These are phyloP conservation scores for Hippoglossus stenolepis DNA, from an alignment of 2,113 vertebrate species.

Conservation along the genomic window DNA sequence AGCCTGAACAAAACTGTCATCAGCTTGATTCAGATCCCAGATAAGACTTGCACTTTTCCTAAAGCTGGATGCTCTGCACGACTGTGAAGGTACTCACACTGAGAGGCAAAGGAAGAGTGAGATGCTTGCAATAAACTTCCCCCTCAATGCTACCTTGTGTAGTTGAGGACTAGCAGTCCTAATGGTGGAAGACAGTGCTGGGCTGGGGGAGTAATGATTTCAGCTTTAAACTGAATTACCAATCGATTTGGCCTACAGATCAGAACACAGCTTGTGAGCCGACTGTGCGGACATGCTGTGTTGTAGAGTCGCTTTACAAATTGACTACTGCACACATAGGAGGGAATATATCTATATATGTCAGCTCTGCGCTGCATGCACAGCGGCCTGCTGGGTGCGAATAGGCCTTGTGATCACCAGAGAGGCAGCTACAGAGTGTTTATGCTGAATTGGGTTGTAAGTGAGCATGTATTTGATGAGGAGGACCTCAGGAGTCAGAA, in stretches of 20 bases:
- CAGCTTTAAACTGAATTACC: slow-evolving; percentile 84
- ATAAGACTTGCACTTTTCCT: slow-evolving; percentile 59
- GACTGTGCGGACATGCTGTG: slow-evolving; percentile 70
- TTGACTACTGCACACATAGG: slow-evolving; percentile 73
- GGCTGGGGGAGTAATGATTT: slow-evolving; percentile 82
- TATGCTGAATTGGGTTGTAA: slow-evolving; percentile 72
- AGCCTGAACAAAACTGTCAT: slow-evolving; percentile 68
- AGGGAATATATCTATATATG: slow-evolving; percentile 71
- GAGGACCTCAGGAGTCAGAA: slow-evolving; percentile 58
- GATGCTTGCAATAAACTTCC: slow-evolving; percentile 56
- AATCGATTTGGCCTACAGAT: slow-evolving; percentile 81
- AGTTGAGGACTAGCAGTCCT: slow-evolving; percentile 65
- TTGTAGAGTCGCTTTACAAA: slow-evolving; percentile 77
- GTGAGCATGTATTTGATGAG: slow-evolving; percentile 69
- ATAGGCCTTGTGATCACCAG: slow-evolving; percentile 67
- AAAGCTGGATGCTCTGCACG: slow-evolving; percentile 27
- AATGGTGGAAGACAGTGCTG: slow-evolving; percentile 73
- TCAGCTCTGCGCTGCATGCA: slow-evolving; percentile 53
- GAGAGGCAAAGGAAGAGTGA: slow-evolving; percentile 49
- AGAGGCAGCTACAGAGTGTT: slow-evolving; percentile 71
- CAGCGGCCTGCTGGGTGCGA: slow-evolving; percentile 67
- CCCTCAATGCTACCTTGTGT: slow-evolving; percentile 58
- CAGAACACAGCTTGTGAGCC: slow-evolving; percentile 75
- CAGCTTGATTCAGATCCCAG: slow-evolving; percentile 58
- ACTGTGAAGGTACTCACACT: slow-evolving; percentile 9